These are phyloP conservation scores for Hyles lineata DNA, from an alignment of 2,888 invertebrate species.

Conservation along the genomic window DNA sequence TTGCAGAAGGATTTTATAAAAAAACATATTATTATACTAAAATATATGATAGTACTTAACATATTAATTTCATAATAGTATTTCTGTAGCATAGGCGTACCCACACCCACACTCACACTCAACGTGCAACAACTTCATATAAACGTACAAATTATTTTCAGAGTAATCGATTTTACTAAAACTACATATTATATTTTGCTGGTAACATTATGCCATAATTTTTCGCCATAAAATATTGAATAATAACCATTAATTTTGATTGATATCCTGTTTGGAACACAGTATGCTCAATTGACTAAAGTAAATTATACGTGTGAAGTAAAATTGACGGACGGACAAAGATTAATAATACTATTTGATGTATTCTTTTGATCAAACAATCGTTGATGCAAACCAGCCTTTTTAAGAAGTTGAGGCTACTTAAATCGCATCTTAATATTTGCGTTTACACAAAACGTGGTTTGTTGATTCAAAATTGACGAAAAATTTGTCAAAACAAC, in stretches of 20 bases:
- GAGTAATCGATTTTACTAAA: background rate
- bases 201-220: background rate
- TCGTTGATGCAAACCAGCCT: background rate
- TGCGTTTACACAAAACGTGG: background rate
- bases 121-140: too few relatives aligned
- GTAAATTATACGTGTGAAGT: background rate
- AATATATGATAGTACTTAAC: too few relatives aligned
- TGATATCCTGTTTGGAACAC: background rate
- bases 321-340: background rate
- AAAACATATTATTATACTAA: too few relatives aligned
- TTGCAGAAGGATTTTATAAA: too few relatives aligned
- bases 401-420: background rate
- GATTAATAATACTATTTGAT: constrained; percentile 1
- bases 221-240: background rate
- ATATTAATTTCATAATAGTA: too few relatives aligned
- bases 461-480: background rate
- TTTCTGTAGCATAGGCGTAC: too few relatives aligned
- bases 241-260: background rate
- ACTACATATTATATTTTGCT: background rate
- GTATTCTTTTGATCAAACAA: constrained; percentile 2
- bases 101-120: too few relatives aligned
- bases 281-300: background rate
- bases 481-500: too few relatives aligned
- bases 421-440: background rate
- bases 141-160: too few relatives aligned